Conservation (phyloP, 1,140 invertebrate species). For the Euwallacea similis region DNA sequence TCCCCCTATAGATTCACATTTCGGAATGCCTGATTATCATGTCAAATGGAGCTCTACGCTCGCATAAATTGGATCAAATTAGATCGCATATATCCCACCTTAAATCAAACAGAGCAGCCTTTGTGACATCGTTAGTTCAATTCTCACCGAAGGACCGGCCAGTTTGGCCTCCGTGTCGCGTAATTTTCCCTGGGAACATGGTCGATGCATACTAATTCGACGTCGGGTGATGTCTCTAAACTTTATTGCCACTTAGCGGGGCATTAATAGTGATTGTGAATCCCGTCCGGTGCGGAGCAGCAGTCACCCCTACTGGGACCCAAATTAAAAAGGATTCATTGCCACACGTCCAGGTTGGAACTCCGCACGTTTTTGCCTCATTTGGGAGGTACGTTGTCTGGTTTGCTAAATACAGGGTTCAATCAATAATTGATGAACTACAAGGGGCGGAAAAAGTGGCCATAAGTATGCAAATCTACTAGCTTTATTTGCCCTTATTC, state of each 20-base stretch:
- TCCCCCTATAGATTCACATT: background rate
- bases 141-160: conserved; percentile 46
- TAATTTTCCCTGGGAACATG: conserved; percentile 33
- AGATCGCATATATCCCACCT: conserved; percentile 30
- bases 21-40: conserved; percentile 15
- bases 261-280: conserved; percentile 52
- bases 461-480: too few relatives aligned
- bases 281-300: conserved; percentile 36
- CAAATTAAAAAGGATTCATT: conserved; percentile 40
- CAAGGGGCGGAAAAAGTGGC: background rate
- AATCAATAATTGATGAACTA: conserved; percentile 19
- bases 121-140: conserved; percentile 50
- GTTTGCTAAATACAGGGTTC: conserved; percentile 17
- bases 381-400: conserved; percentile 36
- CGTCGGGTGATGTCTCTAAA: conserved; percentile 44
- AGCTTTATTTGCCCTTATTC: too few relatives aligned
- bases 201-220: conserved; percentile 50
- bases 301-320: conserved; percentile 21
- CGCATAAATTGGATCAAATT: conserved; percentile 33
- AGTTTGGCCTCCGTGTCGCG: conserved; percentile 30
- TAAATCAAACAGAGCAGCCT: conserved; percentile 34
- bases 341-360: conserved; percentile 36
- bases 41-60: background rate
- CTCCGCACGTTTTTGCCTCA: conserved; percentile 39
- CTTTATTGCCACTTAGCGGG: conserved; percentile 52